Percentiles rank a stretch among this genome's conserved stretches.
These are phyloP conservation scores for Diprion similis DNA, from an alignment of 1,140 invertebrate species.

Conservation along the genomic window DNA sequence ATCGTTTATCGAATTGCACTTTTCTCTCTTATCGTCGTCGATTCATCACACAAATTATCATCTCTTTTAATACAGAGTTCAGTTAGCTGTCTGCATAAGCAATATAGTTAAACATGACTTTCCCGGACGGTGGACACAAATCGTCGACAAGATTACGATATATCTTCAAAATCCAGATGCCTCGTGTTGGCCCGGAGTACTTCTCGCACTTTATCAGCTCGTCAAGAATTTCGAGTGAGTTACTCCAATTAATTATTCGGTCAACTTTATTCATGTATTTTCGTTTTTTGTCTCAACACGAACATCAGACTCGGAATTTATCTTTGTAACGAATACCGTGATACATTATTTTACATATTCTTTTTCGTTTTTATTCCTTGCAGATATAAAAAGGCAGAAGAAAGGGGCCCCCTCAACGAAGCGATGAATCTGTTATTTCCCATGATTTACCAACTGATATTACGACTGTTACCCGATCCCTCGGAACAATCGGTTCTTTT, in stretches of 20 bases:
- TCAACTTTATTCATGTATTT: too few relatives aligned
- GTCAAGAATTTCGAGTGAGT: constrained; percentile 94
- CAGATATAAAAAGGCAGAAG: constrained; percentile 89
- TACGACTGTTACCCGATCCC: constrained; percentile 81
- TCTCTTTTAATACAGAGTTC: constrained; percentile 69
- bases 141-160: constrained; percentile 91
- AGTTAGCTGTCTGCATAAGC: constrained; percentile 90
- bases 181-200: constrained; percentile 88
- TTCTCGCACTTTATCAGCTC: constrained; percentile 91
- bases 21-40: too few relatives aligned
- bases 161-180: constrained; percentile 85
- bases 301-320: neutral
- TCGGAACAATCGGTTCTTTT: constrained; percentile 88
- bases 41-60: constrained; percentile 9
- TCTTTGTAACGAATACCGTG: constrained; percentile 5
- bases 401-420: constrained; percentile 87
- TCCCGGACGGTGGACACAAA: constrained; percentile 92
- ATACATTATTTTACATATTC: neutral
- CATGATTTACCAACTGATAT: constrained; percentile 87
- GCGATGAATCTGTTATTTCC: constrained; percentile 95
- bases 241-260: neutral
- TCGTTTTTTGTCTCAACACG: neutral
- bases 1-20: neutral
- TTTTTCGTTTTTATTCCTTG: constrained; percentile 33
- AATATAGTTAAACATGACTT: constrained; percentile 96